Evolutionary conservation across 1,140 invertebrate species (phyloP).

Genomic region (Portunus trituberculatus): DNA sequence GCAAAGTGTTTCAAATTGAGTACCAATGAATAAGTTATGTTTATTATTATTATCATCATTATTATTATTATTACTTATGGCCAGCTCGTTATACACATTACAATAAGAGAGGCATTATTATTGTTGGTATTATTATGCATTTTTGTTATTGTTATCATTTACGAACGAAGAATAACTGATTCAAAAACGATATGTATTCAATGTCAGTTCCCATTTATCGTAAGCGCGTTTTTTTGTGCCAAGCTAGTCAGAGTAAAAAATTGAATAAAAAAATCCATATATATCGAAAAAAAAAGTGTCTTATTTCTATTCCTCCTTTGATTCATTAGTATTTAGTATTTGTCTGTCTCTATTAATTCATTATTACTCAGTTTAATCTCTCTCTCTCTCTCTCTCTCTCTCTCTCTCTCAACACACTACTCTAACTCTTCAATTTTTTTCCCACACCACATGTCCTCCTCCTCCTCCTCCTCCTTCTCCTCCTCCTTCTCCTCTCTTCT

Average conservation of each 20-base stretch:
- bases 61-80: neutral
- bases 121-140: neutral
- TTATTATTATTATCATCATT: too few species aligned
- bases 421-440: too few species aligned
- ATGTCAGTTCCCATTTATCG: constrained; percentile 45
- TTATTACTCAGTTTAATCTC: neutral
- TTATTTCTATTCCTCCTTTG: too few species aligned
- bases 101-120: too few species aligned
- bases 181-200: neutral
- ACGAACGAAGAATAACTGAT: neutral
- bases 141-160: neutral
- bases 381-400: constrained; percentile 27
- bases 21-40: too few species aligned
- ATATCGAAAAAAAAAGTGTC: too few species aligned
- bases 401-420: neutral
- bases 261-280: constrained; percentile 30
- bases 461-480: neutral
- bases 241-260: constrained; percentile 62
- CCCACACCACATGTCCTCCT: too few species aligned
- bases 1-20: too few species aligned
- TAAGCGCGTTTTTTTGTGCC: constrained; percentile 65
- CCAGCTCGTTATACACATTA: neutral
- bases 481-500: neutral
- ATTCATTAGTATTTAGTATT: too few species aligned
- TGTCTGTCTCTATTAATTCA: neutral